Conservation (phyloP, 1,140 invertebrate genomes). For the Philopotamus ludificatus region DNA sequence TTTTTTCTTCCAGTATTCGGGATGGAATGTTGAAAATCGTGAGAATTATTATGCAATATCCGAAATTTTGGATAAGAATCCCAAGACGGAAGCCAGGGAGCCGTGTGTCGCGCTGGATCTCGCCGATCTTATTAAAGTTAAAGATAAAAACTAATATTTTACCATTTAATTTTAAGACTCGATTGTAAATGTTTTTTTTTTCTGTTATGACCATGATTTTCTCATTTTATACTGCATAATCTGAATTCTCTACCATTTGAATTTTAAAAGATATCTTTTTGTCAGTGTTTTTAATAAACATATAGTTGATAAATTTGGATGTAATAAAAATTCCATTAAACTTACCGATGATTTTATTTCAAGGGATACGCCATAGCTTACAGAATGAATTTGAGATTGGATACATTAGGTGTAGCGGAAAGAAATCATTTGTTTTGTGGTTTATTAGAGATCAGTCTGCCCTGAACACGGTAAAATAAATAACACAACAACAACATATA, state of each 20-base stretch:
- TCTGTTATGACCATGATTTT: background rate
- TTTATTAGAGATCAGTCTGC: no score
- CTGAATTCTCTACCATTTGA: background rate
- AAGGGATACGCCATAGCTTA: background rate
- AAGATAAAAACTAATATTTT: constrained; percentile 47
- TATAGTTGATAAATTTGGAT: background rate
- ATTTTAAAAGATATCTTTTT: no score
- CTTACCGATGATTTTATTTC: background rate
- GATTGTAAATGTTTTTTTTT: background rate
- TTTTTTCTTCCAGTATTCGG: constrained; percentile 61
- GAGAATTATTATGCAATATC: constrained; percentile 64
- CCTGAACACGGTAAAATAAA: no score
- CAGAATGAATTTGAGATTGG: no score
- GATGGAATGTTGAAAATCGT: constrained; percentile 66
- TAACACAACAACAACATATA: no score
- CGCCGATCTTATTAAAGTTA: constrained; percentile 56
- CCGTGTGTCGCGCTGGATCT: constrained; percentile 57
- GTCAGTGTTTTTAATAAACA: background rate
- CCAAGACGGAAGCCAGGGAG: constrained; percentile 54
- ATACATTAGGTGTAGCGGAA: no score
- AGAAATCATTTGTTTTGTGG: no score
- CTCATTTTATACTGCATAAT: background rate
- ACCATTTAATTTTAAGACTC: background rate
- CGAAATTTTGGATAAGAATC: constrained; percentile 56
- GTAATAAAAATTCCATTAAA: background rate